phyloP scores from a whole-genome alignment of 30 jellyfish, hydroid and myxozoan genomes.

The Aurelia sp. region DNA sequence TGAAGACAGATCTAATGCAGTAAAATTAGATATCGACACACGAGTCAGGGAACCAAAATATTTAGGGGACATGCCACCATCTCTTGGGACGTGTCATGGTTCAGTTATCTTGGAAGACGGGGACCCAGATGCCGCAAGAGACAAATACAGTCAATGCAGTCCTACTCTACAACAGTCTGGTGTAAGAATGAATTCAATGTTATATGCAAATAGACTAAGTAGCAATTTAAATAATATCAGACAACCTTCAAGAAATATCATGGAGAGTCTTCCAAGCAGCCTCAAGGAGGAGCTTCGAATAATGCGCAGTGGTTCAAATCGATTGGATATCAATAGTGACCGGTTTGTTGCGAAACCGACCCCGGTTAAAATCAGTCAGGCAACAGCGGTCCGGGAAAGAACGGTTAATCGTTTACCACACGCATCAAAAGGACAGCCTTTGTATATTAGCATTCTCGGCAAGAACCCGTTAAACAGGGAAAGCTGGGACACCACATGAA shows the following conservation, averaged over 20 bases:
- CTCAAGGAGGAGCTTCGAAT: slow-evolving; percentile 31
- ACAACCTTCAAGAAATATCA: slow-evolving; percentile 30
- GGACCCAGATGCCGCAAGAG: not conserved
- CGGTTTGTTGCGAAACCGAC: slow-evolving; percentile 24
- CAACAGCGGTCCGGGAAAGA: slow-evolving; percentile 30
- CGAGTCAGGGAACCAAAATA: too few species aligned
- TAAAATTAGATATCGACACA: too few species aligned
- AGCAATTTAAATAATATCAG: not conserved
- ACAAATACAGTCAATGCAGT: not conserved
- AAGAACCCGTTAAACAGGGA: slow-evolving; percentile 54
- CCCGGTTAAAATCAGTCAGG: not conserved
- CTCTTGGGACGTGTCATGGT: too few species aligned
- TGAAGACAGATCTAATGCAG: too few species aligned
- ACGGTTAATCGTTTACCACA: slow-evolving; percentile 51
- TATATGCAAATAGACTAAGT: not conserved
- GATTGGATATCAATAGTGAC: slow-evolving; percentile 8
- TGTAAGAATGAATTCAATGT: too few species aligned
- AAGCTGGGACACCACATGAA: slow-evolving; percentile 11
- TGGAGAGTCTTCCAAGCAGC: slow-evolving; percentile 36
- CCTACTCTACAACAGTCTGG: too few species aligned
- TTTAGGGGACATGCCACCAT: too few species aligned
- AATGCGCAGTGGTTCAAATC: slow-evolving; percentile 35
- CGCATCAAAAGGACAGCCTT: slow-evolving; percentile 21
- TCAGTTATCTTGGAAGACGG: too few species aligned
- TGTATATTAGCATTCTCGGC: slow-evolving; percentile 67